Evolutionary conservation across 1,140 invertebrate genomes (phyloP), one percentile per base, ranked within the genome.

Genomic region (Lepidurus apus): DNA sequence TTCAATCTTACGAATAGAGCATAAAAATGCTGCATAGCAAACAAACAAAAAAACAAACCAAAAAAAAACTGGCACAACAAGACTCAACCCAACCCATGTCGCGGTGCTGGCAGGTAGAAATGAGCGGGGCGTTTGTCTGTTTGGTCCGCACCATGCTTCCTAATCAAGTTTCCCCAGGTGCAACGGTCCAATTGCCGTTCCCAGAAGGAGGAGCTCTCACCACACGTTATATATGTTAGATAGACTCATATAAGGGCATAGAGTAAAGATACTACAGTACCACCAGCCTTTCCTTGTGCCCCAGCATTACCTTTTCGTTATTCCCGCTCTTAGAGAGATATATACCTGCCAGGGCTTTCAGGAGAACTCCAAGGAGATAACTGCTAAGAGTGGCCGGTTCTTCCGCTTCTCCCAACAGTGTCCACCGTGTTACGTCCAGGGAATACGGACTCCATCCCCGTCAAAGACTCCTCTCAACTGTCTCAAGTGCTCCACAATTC

Each of bases 151-250:
- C 53, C 17, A 3, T 13, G 53, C 53, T 65, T 65, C 53, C 53
- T 65, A 65, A 65, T 65, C 53, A 65, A 65, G 53, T 65, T 65
- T 65, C 53, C 53, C 21, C 53, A 65, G 53, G 53, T 65, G 53
- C 53, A 65, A 65, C n/a, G 53, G 53, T 65, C 53, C 53, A 65
- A 65, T 65, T 65, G 53, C 53, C 53, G 53, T 65, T 17, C 53
- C 53, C 53, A 65, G 53, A 65, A 65, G 53, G 53, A 65, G 53
- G 53, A 65, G 53, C 53, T 65, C 53, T 65, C 53, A 65, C 53
- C 53, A 65, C 53, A 65, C 53, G 53, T 65, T 65, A 21, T 65
- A 65, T 65, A 65, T 21, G 6, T 65, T 65, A 65, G 13, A 65
- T 65, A 9, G 53, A 65, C 53, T 65, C 53, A 65, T 65, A 65